Evolutionary conservation across 2,113 vertebrate species (phyloP).

Genomic region (Ciconia boyciana): DNA sequence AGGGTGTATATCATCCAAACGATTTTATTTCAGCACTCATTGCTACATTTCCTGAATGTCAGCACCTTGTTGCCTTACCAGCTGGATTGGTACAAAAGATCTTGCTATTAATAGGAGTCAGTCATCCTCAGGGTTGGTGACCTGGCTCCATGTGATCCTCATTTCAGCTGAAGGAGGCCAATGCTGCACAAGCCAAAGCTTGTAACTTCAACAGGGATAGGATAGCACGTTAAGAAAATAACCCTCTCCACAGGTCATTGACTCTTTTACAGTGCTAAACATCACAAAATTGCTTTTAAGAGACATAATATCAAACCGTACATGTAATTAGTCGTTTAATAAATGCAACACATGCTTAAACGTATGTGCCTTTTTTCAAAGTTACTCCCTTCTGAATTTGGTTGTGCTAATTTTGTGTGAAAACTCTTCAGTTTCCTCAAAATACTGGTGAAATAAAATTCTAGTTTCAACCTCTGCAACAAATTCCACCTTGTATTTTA

Average conservation of each 20-base stretch:
- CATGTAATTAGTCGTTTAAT: neutral
- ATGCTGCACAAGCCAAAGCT: neutral
- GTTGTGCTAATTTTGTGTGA: neutral
- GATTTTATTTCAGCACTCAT: constrained; percentile 6
- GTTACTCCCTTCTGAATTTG: neutral
- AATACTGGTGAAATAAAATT: neutral
- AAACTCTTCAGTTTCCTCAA: neutral
- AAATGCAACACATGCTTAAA: neutral
- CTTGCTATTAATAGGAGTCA: neutral
- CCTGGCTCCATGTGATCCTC: neutral
- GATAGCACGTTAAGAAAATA: neutral
- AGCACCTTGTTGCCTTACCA: neutral
- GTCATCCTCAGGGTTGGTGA: neutral
- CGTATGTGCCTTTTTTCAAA: neutral
- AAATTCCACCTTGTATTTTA: neutral
- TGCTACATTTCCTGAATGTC: constrained; percentile 39
- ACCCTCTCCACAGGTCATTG: neutral
- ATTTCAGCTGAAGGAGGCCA: neutral
- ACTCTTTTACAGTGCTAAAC: neutral
- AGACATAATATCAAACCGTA: neutral
- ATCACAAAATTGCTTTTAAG: neutral
- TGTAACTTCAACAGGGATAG: neutral
- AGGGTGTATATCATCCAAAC: neutral
- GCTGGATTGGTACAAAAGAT: neutral
- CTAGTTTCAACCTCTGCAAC: neutral